These are phyloP conservation scores for Drosophila willistoni DNA, from an alignment of 1,140 invertebrate genomes.

Conservation along the genomic window DNA sequence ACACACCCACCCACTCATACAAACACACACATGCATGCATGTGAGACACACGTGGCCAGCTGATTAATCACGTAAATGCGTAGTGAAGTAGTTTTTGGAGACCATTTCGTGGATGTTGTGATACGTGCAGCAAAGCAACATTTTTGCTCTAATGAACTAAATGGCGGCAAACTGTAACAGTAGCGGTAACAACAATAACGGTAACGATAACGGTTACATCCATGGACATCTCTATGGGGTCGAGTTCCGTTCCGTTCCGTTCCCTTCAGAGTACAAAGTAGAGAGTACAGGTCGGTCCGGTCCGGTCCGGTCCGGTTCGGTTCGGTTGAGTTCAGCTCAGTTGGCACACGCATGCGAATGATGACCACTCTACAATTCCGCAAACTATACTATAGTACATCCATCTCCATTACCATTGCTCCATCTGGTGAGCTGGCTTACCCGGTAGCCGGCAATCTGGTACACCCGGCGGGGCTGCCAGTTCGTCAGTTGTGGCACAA, in stretches of 20 bases:
- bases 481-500: slow-evolving; percentile 41
- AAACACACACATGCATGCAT: background rate
- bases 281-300: slow-evolving; percentile 12
- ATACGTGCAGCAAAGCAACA: slow-evolving; percentile 70
- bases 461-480: slow-evolving; percentile 23
- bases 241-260: background rate
- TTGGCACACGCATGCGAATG: slow-evolving; percentile 60
- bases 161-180: slow-evolving; percentile 53
- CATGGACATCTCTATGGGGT: too few species aligned
- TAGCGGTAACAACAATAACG: slow-evolving; percentile 6
- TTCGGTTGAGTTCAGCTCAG: slow-evolving; percentile 30
- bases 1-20: slow-evolving; percentile 16
- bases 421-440: background rate
- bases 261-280: slow-evolving; percentile 3
- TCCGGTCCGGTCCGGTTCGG: slow-evolving; percentile 17
- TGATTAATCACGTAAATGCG: slow-evolving; percentile 81
- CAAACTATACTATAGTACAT: background rate
- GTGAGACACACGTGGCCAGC: slow-evolving; percentile 68
- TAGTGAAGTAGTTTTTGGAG: slow-evolving; percentile 51
- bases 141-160: slow-evolving; percentile 79
- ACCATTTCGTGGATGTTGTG: background rate
- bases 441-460: slow-evolving; percentile 11
- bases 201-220: background rate
- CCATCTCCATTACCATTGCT: background rate
- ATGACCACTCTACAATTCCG: background rate